These are phyloP conservation scores for Corythaixoides concolor DNA, from an alignment of 2,113 vertebrate genomes.

Conservation along the genomic window DNA sequence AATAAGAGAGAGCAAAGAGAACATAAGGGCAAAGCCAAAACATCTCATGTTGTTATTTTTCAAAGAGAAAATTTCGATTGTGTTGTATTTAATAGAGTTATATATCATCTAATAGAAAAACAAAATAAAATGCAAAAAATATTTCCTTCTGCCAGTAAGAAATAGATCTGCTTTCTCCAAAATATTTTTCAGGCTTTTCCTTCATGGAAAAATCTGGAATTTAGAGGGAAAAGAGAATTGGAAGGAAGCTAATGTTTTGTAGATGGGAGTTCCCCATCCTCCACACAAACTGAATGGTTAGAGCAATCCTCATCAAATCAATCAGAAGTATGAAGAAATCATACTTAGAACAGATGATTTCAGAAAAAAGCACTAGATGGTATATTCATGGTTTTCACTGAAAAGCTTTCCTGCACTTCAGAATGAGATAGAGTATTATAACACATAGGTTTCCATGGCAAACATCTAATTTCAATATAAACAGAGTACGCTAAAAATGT, in stretches of 20 bases:
- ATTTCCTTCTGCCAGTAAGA: background rate
- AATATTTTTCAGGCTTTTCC: background rate
- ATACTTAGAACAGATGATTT: background rate
- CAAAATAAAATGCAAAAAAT: background rate
- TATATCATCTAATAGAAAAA: background rate
- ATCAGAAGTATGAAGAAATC: background rate
- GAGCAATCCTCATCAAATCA: background rate
- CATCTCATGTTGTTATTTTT: background rate
- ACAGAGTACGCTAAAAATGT: background rate
- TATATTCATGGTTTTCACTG: background rate
- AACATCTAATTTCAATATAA: constrained; percentile 43
- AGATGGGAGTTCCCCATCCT: background rate
- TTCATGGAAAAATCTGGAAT: background rate
- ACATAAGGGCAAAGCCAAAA: background rate
- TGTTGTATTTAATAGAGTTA: background rate
- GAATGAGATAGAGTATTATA: background rate
- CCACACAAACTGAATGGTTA: background rate
- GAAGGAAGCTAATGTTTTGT: background rate
- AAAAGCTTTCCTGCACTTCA: background rate
- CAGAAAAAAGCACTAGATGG: background rate
- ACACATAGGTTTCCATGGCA: constrained; percentile 32
- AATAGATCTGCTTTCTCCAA: background rate
- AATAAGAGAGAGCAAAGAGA: background rate
- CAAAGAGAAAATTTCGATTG: background rate
- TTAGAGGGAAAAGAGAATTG: background rate